Base-by-base conservation (phyloP, 1,140 invertebrate genomes). In the Nomia melanderi region DNA sequence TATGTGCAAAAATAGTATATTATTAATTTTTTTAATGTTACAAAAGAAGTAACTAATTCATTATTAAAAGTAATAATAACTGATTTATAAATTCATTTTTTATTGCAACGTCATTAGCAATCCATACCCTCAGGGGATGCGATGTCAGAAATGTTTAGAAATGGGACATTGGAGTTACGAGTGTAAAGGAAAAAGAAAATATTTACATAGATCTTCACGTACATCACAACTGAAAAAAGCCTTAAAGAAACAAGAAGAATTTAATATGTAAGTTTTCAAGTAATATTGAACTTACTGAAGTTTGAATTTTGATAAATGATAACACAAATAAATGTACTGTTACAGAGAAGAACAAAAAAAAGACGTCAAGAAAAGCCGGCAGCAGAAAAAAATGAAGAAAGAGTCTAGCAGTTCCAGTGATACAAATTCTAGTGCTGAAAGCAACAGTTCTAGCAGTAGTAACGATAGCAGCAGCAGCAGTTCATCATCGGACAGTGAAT, bases 111-210 rank as follows among this genome's bases (percentile, higher is more conserved):
- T 79, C n/a, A 77, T 25, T 27, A 92, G 91, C 23, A 87, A 91
- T 81, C 78, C 94, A 7, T 95, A 94, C 89, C 94, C 95, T 9
- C 94, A 95, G 89, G 95, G 94, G 54, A 94, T 96, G 75, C 93
- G 96, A 56, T 98, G 97, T 89, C 97, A 98, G 88, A 98, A 98
- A 92, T 98, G 97, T 90, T 92, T 98, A 53, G 96, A 98, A 90
- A 95, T 95, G 86, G 97, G 97, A 0, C 97, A 98, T 88, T 98
- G 97, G 96, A 98, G 96, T 67, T 98, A 97, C 83, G 96, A 98
- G 90, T 98, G 97, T 88, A 97, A 95, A 81, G 96, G 96, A n/a
- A 97, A 98, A 92, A 93, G 97, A 57, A 98, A 98, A 91, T 97
- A 96, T 90, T 92, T 98, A 14, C 95, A 97, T 71, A 94, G 97